Conservation (phyloP, 2,113 vertebrate genomes). For the Oreamnos americanus region DNA sequence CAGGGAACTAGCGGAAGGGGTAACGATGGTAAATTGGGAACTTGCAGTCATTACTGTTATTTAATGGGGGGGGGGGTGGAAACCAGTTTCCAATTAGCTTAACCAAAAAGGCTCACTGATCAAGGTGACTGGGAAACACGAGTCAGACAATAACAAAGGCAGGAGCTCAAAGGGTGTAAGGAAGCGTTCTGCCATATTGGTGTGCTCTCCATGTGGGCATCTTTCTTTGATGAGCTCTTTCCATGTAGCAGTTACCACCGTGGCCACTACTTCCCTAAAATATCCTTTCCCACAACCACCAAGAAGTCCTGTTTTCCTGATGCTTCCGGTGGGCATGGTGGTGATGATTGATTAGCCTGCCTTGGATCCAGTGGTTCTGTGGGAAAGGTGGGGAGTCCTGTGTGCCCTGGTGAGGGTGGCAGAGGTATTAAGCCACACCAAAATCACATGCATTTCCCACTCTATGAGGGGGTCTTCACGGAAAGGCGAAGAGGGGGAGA, state of each 20-base stretch:
- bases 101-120: not conserved
- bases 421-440: not conserved
- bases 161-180: not conserved
- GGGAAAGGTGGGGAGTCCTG: rapidly evolving
- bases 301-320: not conserved
- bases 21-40: not conserved
- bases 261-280: not conserved
- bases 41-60: not conserved
- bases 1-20: not conserved
- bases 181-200: rapidly evolving
- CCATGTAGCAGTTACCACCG: rapidly evolving
- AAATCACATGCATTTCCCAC: not conserved
- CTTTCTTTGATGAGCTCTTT: not conserved
- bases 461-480: not conserved
- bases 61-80: not conserved
- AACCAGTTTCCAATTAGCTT: not conserved
- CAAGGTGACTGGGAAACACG: not conserved
- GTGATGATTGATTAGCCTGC: not conserved
- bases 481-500: not conserved
- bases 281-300: not conserved
- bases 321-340: too few relatives aligned
- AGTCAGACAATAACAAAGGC: not conserved
- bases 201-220: not conserved
- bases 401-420: not conserved
- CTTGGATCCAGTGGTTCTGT: not conserved